Evolutionary conservation across 1,140 invertebrate species (phyloP), one percentile per base, ranked within the genome.

Genomic region (Listronotus oregonensis): DNA sequence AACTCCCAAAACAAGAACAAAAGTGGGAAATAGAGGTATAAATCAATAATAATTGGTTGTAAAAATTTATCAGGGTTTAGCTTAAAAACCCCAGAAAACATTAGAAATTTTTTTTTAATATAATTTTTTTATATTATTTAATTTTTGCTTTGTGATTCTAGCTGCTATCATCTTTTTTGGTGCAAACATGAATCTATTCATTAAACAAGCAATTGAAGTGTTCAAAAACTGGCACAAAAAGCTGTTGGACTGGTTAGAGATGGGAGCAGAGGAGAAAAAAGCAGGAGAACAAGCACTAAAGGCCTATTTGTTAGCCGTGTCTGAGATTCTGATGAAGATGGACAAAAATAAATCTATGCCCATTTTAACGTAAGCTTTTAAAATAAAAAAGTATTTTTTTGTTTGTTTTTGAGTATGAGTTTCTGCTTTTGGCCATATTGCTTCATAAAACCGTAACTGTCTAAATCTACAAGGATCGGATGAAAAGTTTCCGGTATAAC

Each of bases 221-320:
- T 66, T 65, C 31, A 54, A 70, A 52, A 59, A 55, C 11, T 76
- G 75, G 75, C 69, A 74, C 46, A 65, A 68, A 1, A 70, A 50
- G 49, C 56, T 76, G 12, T 27, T 27, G 18, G 47, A 50, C 27
- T 73, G 72, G 69, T 32, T 71, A 9, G 42, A 56, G 10, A 50
- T 52, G 39, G 66, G 67, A 17, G 10, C 31, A 17, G 67, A 67
- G 32, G 71, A 76, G 18, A 65, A 64, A 54, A 69, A 71, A 66
- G 49, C 61, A 8, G 79, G 69, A 11, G 66, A 71, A 21, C 14
- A 42, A 10, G 71, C 74, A 5, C 57, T 82, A 12, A 75, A 68
- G 71, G 52, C 43, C 10, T 80, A 80, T 65, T 81, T 81, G 31
- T 57, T 55, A 66, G 46, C 64, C 39, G 68, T 83, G 6, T 75